These are phyloP conservation scores for Artemia franciscana DNA, from an alignment of 1,140 invertebrate species.

Conservation along the genomic window DNA sequence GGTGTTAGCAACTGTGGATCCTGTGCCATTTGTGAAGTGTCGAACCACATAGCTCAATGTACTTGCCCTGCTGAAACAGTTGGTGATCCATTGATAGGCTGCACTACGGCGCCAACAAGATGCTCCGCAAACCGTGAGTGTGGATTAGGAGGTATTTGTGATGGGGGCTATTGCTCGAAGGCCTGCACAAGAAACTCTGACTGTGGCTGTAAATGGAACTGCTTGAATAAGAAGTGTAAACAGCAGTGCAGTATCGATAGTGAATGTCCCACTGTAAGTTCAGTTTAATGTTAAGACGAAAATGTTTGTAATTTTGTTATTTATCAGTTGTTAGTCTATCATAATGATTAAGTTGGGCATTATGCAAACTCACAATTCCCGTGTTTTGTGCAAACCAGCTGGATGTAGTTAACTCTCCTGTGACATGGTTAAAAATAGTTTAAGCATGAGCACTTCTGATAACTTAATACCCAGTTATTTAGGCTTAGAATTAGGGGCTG, in stretches of 20 bases:
- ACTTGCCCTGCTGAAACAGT: constrained; percentile 52
- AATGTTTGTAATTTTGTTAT: no score
- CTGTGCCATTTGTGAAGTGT: constrained; percentile 54
- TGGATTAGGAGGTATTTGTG: constrained; percentile 23
- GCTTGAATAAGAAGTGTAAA: constrained; percentile 15
- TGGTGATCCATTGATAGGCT: constrained; percentile 51
- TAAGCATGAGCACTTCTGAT: no score
- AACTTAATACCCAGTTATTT: no score
- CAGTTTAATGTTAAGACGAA: not conserved
- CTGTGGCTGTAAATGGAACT: constrained; percentile 18
- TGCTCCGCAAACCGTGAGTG: constrained; percentile 35
- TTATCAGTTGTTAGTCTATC: no score
- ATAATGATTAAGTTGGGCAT: no score
- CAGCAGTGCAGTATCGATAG: constrained; percentile 32
- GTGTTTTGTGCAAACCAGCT: no score
- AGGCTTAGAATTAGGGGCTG: no score
- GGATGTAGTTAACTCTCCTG: no score
- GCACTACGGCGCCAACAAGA: constrained; percentile 34
- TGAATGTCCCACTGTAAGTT: constrained; percentile 30
- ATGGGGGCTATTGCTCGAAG: constrained; percentile 44
- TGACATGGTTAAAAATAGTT: no score
- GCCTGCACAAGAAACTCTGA: constrained; percentile 13
- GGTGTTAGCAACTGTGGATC: constrained; percentile 40
- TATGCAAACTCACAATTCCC: no score
- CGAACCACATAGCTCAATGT: constrained; percentile 58